These are phyloP conservation scores for Pterophyllum scalare DNA, from an alignment of 2,113 vertebrate genomes.

Conservation along the genomic window DNA sequence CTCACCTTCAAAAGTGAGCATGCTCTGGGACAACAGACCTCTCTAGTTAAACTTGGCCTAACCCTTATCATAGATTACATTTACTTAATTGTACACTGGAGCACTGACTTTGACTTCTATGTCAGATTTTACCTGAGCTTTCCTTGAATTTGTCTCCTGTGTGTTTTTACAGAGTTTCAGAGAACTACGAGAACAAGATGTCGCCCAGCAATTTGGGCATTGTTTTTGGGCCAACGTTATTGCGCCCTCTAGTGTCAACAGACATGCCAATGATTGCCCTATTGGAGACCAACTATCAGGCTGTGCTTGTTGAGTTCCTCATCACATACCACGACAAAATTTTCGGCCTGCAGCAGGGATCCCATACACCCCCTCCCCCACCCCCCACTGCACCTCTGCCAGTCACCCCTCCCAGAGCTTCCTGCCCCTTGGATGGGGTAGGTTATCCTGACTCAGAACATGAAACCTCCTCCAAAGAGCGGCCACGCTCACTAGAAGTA, in stretches of 20 bases:
- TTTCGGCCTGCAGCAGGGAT: slow-evolving; percentile 79
- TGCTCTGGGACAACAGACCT: neutral
- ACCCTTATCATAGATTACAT: neutral
- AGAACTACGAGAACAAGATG: slow-evolving; percentile 91
- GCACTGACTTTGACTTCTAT: neutral
- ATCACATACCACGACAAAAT: slow-evolving; percentile 84
- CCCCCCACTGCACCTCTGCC: slow-evolving; percentile 53
- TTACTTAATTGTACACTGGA: neutral
- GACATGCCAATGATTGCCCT: slow-evolving; percentile 84
- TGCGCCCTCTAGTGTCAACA: slow-evolving; percentile 80
- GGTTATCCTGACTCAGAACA: slow-evolving; percentile 14
- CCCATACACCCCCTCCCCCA: slow-evolving; percentile 64
- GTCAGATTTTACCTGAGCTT: neutral
- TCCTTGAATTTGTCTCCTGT: neutral
- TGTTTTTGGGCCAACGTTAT: slow-evolving; percentile 90
- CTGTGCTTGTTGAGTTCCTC: slow-evolving; percentile 89
- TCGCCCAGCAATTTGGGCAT: slow-evolving; percentile 92
- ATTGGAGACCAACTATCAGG: slow-evolving; percentile 89
- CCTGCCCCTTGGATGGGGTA: slow-evolving; percentile 42
- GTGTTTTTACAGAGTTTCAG: slow-evolving; percentile 84
- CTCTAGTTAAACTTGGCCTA: slow-evolving; percentile 1
- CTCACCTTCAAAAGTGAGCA: slow-evolving; percentile 88
- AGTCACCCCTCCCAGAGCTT: slow-evolving; percentile 56
- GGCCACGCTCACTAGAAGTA: slow-evolving; percentile 79
- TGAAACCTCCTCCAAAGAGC: slow-evolving; percentile 63